Conservation (phyloP, 2,797 vertebrate species). For the Myotis myotis region DNA sequence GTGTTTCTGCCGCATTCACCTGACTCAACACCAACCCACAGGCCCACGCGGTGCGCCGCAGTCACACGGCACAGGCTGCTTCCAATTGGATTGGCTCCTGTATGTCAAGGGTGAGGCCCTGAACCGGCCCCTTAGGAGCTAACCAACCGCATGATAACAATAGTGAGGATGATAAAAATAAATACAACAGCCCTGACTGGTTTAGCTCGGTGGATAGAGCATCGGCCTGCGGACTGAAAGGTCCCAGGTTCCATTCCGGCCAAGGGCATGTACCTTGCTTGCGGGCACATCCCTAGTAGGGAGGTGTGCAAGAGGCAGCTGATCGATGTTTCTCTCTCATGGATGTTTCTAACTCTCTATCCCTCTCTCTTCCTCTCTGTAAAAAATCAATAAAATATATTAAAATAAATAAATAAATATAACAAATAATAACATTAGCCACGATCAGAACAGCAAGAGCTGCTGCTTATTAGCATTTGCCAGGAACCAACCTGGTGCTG, state of each 20-base stretch:
- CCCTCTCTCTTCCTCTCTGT: too few relatives aligned
- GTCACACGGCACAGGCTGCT: background rate
- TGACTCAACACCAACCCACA: background rate
- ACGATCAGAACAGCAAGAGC: background rate
- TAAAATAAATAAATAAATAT: background rate
- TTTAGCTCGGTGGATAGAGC: too few relatives aligned
- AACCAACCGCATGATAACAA: background rate
- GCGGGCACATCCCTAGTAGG: too few relatives aligned
- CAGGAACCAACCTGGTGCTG: background rate
- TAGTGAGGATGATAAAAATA: background rate
- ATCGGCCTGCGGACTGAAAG: too few relatives aligned
- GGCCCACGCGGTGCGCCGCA: rapidly evolving
- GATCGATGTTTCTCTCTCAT: too few relatives aligned
- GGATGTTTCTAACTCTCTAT: too few relatives aligned
- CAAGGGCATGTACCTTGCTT: too few relatives aligned
- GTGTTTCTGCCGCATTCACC: background rate
- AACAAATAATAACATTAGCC: background rate
- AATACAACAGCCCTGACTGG: too few relatives aligned
- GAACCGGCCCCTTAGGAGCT: background rate
- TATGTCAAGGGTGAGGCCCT: background rate
- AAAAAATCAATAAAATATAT: too few relatives aligned
- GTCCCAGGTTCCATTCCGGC: too few relatives aligned
- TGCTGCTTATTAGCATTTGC: background rate
- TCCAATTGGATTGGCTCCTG: background rate
- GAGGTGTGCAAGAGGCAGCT: too few relatives aligned